phyloP scores from a whole-genome alignment of 2,113 vertebrate species.

The Notarius quadriscutis region DNA sequence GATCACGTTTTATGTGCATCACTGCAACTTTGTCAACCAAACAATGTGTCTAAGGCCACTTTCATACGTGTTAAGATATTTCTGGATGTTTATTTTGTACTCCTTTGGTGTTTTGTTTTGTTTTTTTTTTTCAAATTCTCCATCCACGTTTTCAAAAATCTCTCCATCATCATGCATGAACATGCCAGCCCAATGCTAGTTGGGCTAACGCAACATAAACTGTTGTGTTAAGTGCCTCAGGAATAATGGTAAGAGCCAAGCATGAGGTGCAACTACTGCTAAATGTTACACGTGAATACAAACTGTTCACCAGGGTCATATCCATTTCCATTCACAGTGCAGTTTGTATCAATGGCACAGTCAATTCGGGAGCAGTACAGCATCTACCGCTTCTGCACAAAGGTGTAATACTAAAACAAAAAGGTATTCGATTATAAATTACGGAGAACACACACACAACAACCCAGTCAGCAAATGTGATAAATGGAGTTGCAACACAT shows the following conservation, averaged over 20 bases:
- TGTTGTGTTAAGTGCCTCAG: no score
- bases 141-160: no score
- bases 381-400: background rate
- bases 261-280: no score
- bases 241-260: no score
- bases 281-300: no score
- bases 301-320: no score
- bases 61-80: background rate
- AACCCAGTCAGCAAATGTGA: background rate
- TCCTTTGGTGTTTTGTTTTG: no score
- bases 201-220: no score
- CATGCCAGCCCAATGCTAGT: no score
- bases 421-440: background rate
- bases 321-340: no score
- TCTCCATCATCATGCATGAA: no score
- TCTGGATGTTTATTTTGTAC: background rate
- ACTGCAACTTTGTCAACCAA: background rate
- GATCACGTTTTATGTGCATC: background rate
- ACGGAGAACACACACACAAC: background rate
- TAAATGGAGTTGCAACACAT: background rate
- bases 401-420: background rate
- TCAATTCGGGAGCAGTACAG: background rate
- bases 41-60: background rate
- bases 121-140: no score
- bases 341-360: background rate